These are phyloP conservation scores for Camponotus vicinus DNA, from an alignment of 1,140 invertebrate species.

Conservation along the genomic window DNA sequence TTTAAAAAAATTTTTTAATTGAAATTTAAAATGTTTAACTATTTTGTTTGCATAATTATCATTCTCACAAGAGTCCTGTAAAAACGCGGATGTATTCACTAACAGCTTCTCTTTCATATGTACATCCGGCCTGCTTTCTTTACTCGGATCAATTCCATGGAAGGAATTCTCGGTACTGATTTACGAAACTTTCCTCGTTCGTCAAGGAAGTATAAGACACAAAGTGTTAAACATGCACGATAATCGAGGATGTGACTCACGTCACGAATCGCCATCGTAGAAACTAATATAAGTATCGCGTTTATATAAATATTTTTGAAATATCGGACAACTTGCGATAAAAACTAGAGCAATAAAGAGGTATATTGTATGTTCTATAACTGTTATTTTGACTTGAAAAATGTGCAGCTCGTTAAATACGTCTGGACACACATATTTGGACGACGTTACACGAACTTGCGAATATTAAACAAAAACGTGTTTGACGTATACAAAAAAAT, in stretches of 20 bases:
- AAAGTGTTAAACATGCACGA: slow-evolving; percentile 72
- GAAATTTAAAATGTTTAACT: no score
- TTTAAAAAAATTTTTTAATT: not conserved
- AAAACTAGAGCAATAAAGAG: slow-evolving; percentile 8
- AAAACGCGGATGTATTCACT: not conserved
- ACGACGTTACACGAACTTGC: slow-evolving; percentile 12
- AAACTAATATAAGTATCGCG: not conserved
- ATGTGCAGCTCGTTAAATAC: slow-evolving; percentile 27
- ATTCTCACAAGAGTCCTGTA: not conserved
- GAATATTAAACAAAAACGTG: slow-evolving; percentile 42
- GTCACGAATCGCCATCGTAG: not conserved
- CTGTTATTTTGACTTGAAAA: slow-evolving; percentile 3
- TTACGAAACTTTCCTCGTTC: slow-evolving; percentile 71
- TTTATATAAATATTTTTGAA: not conserved
- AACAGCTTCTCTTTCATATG: slow-evolving; percentile 17
- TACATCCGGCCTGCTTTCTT: slow-evolving; percentile 54
- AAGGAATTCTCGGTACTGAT: slow-evolving; percentile 67
- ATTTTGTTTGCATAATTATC: not conserved
- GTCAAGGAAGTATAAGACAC: slow-evolving; percentile 54
- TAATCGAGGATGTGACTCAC: slow-evolving; percentile 69
- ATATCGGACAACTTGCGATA: not conserved
- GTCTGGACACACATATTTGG: slow-evolving; percentile 15
- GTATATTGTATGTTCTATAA: not conserved
- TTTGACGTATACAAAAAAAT: slow-evolving; percentile 29
- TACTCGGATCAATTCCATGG: slow-evolving; percentile 21